Evolutionary conservation across 2,888 invertebrate species (phyloP).

Genomic region (Cistogaster globosa): DNA sequence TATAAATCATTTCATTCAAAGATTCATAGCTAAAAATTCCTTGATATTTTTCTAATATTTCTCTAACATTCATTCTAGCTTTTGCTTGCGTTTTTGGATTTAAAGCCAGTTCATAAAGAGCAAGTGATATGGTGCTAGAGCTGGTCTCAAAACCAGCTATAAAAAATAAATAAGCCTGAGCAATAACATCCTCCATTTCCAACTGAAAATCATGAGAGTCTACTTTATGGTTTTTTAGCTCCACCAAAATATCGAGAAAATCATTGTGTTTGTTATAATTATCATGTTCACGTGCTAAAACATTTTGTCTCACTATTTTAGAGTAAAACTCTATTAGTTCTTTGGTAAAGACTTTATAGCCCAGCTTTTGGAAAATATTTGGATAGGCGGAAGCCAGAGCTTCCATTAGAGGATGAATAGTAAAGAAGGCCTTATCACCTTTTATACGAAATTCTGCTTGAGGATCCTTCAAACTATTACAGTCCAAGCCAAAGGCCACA

Average conservation of each 20-base stretch:
- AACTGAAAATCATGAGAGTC: conserved; percentile 72
- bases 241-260: conserved; percentile 76
- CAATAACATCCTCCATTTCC: conserved; percentile 83
- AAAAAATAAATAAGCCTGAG: conserved; percentile 85
- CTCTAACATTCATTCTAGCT: conserved; percentile 73
- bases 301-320: conserved; percentile 70
- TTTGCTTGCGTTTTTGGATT: conserved; percentile 75
- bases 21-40: conserved; percentile 75
- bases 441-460: conserved; percentile 79
- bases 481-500: conserved; percentile 83
- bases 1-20: conserved; percentile 74
- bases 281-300: conserved; percentile 72
- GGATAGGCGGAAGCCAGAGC: conserved; percentile 28
- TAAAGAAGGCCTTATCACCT: conserved; percentile 71
- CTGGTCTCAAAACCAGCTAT: conserved; percentile 85
- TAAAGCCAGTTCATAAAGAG: conserved; percentile 75
- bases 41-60: conserved; percentile 71
- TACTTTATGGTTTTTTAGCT: conserved; percentile 71
- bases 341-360: conserved; percentile 76
- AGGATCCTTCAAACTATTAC: conserved; percentile 81
- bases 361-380: conserved; percentile 38
- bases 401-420: conserved; percentile 44
- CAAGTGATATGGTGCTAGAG: conserved; percentile 83
- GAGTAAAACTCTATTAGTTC: conserved; percentile 72
- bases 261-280: conserved; percentile 74